Conservation (phyloP, 1,140 invertebrate species). For the Phortica variegata region DNA sequence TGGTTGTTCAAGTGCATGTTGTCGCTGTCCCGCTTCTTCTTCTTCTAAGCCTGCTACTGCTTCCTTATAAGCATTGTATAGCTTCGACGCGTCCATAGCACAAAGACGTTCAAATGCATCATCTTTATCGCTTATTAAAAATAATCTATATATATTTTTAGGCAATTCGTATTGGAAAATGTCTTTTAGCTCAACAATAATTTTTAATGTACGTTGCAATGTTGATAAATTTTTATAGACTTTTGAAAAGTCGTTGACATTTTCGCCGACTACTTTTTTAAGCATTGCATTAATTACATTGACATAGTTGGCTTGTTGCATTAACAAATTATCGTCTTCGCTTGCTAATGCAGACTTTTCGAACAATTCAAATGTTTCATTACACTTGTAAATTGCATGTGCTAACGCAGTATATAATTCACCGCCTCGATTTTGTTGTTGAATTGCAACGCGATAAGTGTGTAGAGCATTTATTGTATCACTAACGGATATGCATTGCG, state of each 20-base stretch:
- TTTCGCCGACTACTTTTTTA: constrained; percentile 6
- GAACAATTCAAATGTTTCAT: constrained; percentile 17
- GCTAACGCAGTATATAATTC: constrained; percentile 20
- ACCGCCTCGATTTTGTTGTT: constrained; percentile 19
- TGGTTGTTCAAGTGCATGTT: background rate
- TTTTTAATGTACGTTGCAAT: too few species aligned
- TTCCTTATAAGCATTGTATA: constrained; percentile 19
- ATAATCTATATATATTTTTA: constrained; percentile 19
- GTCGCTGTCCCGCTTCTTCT: background rate
- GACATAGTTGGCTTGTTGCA: constrained; percentile 36
- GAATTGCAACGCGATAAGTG: constrained; percentile 10
- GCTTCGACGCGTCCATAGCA: background rate
- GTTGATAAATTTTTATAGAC: too few species aligned
- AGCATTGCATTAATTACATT: constrained; percentile 34
- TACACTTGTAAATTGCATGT: constrained; percentile 23
- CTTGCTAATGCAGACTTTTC: constrained; percentile 19
- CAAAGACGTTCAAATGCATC: constrained; percentile 20
- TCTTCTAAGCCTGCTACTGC: constrained; percentile 2
- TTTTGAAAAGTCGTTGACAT: too few species aligned
- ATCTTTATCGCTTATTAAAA: constrained; percentile 22
- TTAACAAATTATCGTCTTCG: constrained; percentile 16
- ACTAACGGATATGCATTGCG: constrained; percentile 7
- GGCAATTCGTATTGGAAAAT: constrained; percentile 29
- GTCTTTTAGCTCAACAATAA: constrained; percentile 22
- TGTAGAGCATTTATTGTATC: constrained; percentile 4